Percentiles rank a stretch among this genome's conserved stretches.
These are phyloP conservation scores for Pipistrellus nathusii DNA, from an alignment of 2,797 vertebrate species.

Conservation along the genomic window DNA sequence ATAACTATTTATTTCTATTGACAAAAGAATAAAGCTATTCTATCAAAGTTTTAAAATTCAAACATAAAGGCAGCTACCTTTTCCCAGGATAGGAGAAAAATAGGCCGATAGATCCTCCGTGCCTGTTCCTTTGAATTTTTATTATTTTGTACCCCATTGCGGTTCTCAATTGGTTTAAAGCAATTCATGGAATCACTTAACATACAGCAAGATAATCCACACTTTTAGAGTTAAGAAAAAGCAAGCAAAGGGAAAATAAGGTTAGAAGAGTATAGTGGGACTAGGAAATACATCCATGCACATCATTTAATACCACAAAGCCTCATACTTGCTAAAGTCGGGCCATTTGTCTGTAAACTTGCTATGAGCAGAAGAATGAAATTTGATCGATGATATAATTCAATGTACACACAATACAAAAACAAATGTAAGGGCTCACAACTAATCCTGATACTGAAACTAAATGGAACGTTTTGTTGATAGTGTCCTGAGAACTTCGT, in stretches of 20 bases:
- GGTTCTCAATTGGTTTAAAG: slow-evolving; percentile 31
- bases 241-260: background rate
- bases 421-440: background rate
- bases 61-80: background rate
- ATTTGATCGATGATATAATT: background rate
- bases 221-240: slow-evolving; percentile 16
- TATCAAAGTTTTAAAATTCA: background rate
- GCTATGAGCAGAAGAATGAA: background rate
- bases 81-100: background rate
- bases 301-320: background rate
- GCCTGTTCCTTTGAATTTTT: slow-evolving; percentile 3
- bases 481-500: background rate
- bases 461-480: background rate
- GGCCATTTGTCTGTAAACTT: background rate
- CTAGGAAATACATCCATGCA: background rate
- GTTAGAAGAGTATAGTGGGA: background rate
- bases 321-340: background rate
- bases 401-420: background rate
- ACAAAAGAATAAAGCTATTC: background rate
- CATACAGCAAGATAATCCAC: background rate
- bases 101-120: background rate
- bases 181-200: background rate
- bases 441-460: background rate
- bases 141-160: background rate
- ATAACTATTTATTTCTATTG: slow-evolving; percentile 24